Base-by-base conservation (phyloP, 1,140 invertebrate genomes). In the Macrobrachium nipponense region DNA sequence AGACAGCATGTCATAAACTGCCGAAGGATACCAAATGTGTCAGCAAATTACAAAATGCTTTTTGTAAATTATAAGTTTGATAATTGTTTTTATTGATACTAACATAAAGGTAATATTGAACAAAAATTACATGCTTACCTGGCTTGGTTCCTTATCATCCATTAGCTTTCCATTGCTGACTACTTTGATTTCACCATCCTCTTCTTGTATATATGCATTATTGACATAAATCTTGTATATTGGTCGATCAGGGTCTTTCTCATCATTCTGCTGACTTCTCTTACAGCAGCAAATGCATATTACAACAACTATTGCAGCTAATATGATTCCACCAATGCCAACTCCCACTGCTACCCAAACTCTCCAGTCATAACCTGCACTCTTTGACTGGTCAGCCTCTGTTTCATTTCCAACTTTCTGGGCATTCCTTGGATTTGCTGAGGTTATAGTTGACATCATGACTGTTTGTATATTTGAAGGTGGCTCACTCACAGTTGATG, bases 181-280 rank as follows among this genome's bases (percentile, higher is more conserved):
- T 59, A 88, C 84, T 84, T 90, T 90, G 58, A 90, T 88, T 68
- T 90, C 90, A 14, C 90, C 90, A 84, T 91, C 88, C 27, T 89
- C 90, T 81, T 86, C 85, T 83, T 88, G 87, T 60, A 88, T 89
- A 64, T 87, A 89, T 15, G 88, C 83, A 79, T 87, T 87, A 70
- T 88, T 89, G n/a, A 89, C 87, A 81, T 87, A 89, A 23, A 89
- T 89, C 64, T 89, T 90, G 77, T 90, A 89, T 27, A 89, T 68
- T 59, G 88, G 87, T 20, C 60, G 81, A 51, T 83, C 88, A 59
- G 88, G 88, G 51, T 89, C 88, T 43, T 89, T 89, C 14, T 86
- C 84, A 17, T 59, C 76, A 23, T 36, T 82, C 27, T 76, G 51
- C 51, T 36, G 82, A 43, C 58, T 75, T 70, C 61, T 87, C 20